These are phyloP conservation scores for Perca flavescens DNA, from an alignment of 2,113 vertebrate genomes.

Conservation along the genomic window DNA sequence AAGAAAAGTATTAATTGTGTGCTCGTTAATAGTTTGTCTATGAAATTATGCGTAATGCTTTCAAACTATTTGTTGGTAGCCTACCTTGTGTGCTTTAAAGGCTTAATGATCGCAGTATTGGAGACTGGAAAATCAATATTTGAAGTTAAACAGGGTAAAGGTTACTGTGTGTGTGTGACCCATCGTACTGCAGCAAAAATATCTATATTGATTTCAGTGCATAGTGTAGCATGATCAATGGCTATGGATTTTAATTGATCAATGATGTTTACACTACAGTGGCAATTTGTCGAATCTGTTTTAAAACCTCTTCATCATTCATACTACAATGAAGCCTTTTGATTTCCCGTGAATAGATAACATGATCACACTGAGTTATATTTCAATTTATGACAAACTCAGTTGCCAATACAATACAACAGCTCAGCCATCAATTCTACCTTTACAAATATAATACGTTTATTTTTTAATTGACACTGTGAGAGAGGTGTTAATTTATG, in stretches of 20 bases:
- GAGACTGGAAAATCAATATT: not conserved
- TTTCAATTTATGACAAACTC: not conserved
- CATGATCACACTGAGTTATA: not conserved
- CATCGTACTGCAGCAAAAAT: not conserved
- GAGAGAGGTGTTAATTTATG: not conserved
- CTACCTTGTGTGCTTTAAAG: slow-evolving; percentile 10
- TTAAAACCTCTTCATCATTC: not conserved
- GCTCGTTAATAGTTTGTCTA: slow-evolving; percentile 25
- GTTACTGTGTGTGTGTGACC: not conserved
- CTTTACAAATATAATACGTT: not conserved
- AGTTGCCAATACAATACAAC: not conserved
- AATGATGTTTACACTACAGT: not conserved
- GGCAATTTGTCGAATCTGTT: not conserved
- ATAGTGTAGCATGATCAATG: slow-evolving; percentile 20
- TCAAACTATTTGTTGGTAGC: not conserved
- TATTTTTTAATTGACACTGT: not conserved
- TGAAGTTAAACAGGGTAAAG: slow-evolving; percentile 5
- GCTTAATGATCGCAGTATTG: slow-evolving; percentile 36
- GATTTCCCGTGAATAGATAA: not conserved
- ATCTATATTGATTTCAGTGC: slow-evolving; percentile 40
- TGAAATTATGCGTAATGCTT: not conserved
- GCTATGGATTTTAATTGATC: slow-evolving; percentile 24
- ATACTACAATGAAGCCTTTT: not conserved
- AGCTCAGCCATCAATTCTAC: not conserved
- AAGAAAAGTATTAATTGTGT: not conserved